Evolutionary conservation across 2,113 vertebrate genomes (phyloP).

Genomic region (Trachemys scripta): DNA sequence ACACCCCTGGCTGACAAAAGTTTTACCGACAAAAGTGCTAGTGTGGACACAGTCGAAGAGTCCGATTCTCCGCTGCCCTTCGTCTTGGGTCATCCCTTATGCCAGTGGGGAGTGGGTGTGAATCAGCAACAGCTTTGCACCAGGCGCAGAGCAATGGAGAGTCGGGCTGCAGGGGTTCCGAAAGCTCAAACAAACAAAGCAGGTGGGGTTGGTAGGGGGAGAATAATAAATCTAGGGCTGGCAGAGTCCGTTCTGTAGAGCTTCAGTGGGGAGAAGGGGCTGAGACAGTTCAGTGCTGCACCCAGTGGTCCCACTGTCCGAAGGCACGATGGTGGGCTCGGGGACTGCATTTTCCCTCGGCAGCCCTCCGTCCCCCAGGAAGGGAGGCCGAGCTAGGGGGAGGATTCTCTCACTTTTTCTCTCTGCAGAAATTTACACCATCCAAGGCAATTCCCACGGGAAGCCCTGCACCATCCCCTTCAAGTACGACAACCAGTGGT

Average conservation of each 20-base stretch:
- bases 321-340: background rate
- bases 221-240: background rate
- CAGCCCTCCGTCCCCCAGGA: no score
- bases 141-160: background rate
- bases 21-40: no score
- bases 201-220: background rate
- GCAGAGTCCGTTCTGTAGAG: background rate
- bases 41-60: background rate
- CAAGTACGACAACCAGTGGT: conserved; percentile 95
- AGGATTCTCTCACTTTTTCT: background rate
- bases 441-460: conserved; percentile 96
- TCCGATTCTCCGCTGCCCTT: background rate
- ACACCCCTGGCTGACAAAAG: no score
- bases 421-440: conserved; percentile 94
- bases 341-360: background rate
- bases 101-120: background rate
- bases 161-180: background rate
- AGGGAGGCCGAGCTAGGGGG: background rate
- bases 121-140: background rate
- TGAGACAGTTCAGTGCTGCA: background rate
- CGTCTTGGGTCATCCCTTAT: background rate
- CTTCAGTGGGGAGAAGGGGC: background rate
- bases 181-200: background rate
- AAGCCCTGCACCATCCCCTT: conserved; percentile 96
- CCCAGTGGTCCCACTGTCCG: background rate